These are phyloP conservation scores for Eurystomus gularis DNA, from an alignment of 2,113 vertebrate species.

Conservation along the genomic window DNA sequence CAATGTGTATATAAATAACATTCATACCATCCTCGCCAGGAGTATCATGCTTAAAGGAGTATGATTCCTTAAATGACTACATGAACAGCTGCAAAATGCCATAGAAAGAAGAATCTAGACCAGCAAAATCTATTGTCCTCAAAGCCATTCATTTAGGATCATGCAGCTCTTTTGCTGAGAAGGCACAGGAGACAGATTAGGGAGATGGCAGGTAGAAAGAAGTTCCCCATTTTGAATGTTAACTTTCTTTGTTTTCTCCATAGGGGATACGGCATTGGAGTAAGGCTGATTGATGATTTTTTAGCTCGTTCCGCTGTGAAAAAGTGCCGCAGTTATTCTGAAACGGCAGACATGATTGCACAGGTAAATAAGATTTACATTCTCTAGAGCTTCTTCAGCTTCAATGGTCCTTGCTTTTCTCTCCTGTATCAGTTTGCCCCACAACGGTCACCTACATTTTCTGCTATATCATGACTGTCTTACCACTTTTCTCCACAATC, in stretches of 20 bases:
- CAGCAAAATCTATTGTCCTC: not conserved
- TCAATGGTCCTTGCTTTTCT: not conserved
- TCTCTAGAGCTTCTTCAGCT: not conserved
- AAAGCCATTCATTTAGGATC: not conserved
- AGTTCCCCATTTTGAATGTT: not conserved
- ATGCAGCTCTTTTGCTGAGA: not conserved
- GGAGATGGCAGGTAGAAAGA: not conserved
- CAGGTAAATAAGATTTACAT: conserved; percentile 70
- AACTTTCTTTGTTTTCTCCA: not conserved
- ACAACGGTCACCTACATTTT: not conserved
- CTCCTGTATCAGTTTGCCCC: not conserved
- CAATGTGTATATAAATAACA: not conserved
- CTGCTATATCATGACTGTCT: not conserved
- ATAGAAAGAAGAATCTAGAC: not conserved
- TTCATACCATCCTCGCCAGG: not conserved
- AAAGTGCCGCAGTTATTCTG: conserved; percentile 79
- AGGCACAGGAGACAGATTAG: not conserved
- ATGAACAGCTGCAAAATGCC: not conserved
- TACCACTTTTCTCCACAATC: not conserved
- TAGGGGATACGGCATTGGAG: conserved; percentile 78
- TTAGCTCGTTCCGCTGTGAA: conserved; percentile 76
- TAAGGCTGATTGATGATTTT: conserved; percentile 81
- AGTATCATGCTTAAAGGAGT: not conserved
- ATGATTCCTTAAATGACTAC: not conserved
- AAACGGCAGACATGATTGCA: conserved; percentile 78